These are phyloP conservation scores for Cyclophora punctaria DNA, from an alignment of 2,888 invertebrate genomes.

Conservation along the genomic window DNA sequence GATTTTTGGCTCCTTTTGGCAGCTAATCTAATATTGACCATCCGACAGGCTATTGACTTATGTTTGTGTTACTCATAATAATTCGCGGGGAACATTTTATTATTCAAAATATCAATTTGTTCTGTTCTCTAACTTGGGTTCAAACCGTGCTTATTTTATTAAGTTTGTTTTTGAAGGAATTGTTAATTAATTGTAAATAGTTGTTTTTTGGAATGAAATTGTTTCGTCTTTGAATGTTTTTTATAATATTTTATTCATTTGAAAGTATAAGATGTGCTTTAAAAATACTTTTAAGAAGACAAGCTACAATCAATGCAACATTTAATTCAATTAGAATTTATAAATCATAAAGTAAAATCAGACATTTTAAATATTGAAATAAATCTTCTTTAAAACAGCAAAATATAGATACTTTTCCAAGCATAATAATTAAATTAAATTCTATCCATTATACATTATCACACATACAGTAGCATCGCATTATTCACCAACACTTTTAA, in stretches of 20 bases:
- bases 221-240: not conserved
- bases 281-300: too few relatives aligned
- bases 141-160: conserved; percentile 34
- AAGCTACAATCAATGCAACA: too few relatives aligned
- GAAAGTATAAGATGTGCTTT: too few relatives aligned
- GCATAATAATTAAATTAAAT: too few relatives aligned
- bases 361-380: too few relatives aligned
- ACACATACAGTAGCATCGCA: too few relatives aligned
- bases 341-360: too few relatives aligned
- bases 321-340: too few relatives aligned
- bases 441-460: too few relatives aligned
- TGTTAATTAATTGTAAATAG: conserved; percentile 26
- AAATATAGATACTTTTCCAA: too few relatives aligned
- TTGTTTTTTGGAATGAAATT: conserved; percentile 8
- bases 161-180: conserved; percentile 26
- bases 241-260: too few relatives aligned
- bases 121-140: conserved; percentile 56
- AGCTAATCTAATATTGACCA: conserved; percentile 75
- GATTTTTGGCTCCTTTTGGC: conserved; percentile 75
- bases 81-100: conserved; percentile 66
- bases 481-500: conserved; percentile 6
- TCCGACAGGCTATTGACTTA: conserved; percentile 72
- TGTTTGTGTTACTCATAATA: conserved; percentile 73
- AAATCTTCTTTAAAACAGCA: too few relatives aligned
- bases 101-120: conserved; percentile 74